Conservation (phyloP, 2,113 vertebrate species). For the Thunnus thynnus region DNA sequence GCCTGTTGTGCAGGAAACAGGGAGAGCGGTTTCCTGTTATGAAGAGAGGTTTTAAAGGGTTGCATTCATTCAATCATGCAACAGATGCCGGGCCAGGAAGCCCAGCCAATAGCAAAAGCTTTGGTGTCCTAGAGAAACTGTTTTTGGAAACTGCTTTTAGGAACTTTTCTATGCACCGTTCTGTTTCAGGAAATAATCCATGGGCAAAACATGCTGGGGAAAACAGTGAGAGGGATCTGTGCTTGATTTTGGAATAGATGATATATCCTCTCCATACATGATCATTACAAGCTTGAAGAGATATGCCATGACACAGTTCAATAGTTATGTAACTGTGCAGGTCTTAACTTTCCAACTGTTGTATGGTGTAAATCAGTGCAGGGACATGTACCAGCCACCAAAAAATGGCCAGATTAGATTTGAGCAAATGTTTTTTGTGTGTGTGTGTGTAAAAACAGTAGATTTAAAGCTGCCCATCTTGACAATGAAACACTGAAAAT, state of each 20-base stretch:
- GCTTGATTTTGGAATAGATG: not conserved
- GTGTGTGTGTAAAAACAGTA: not conserved
- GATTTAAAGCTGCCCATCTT: slow-evolving; percentile 1
- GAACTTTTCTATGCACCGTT: slow-evolving; percentile 65
- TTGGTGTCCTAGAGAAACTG: slow-evolving; percentile 76
- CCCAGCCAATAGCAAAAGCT: slow-evolving; percentile 82
- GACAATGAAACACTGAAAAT: not conserved
- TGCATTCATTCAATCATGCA: slow-evolving; percentile 92
- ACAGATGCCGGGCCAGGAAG: slow-evolving; percentile 92
- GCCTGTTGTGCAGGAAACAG: slow-evolving; percentile 97
- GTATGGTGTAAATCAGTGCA: not conserved
- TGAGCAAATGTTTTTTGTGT: not conserved
- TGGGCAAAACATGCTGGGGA: slow-evolving; percentile 49
- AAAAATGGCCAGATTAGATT: slow-evolving; percentile 2
- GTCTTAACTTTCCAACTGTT: slow-evolving; percentile 1
- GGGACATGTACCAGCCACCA: not conserved
- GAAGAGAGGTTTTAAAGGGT: slow-evolving; percentile 91
- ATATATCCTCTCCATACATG: not conserved
- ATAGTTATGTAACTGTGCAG: not conserved
- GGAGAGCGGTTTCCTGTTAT: slow-evolving; percentile 98
- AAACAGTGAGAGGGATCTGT: slow-evolving; percentile 18
- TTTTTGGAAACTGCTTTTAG: slow-evolving; percentile 81
- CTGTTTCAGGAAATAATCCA: slow-evolving; percentile 58
- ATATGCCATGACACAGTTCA: slow-evolving; percentile 9
- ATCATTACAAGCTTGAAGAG: slow-evolving; percentile 1